Base-by-base conservation (phyloP, 2,888 invertebrate species). In the Lasioglossum calceatum region DNA sequence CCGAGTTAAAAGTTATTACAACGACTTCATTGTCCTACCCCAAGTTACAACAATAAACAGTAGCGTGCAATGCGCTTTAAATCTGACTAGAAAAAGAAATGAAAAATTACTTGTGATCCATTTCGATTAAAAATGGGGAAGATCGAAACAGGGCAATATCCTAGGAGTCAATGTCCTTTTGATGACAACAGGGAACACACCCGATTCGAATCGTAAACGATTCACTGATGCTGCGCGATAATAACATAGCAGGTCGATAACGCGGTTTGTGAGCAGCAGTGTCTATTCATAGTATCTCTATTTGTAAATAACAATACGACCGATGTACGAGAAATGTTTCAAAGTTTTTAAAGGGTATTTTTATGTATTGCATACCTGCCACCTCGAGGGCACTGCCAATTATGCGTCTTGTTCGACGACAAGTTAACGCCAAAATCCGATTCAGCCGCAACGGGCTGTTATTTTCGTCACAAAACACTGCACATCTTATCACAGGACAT, bases 401-500 rank as follows among this genome's bases (percentile, higher is more conserved):
- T 89, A 88, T 88, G 85, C 90, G 89, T 90, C 84, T 90, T 82
- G 88, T 84, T 86, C 82, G 89, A 90, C 85, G 89, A 88, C 87
- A 89, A 92, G 90, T 88, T 86, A 86, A 83, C 82, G 81, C 8
- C 73, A 64, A 77, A 81, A 86, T 87, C 86, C 81, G 77, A 78
- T 83, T 88, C 89, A 82, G 93, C 93, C 93, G 84, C 92, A 70
- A 84, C 78, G 88, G 93, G 91, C 93, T 87, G 86, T 87, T 91
- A 85, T 91, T 87, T 94, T 92, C 87, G 92, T 94, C 94, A 94
- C 92, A 87, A 93, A 92, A 90, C 92, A 93, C 91, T 85, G 83
- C 90, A 92, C 94, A 93, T 93, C 44, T 85, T 88, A 86, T 84
- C 77, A 87, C 89, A 87, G 86, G 75, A 67, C 82, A 86, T 86